Base-by-base conservation (phyloP, 2,888 invertebrate genomes). In the Scaeva pyrastri region DNA sequence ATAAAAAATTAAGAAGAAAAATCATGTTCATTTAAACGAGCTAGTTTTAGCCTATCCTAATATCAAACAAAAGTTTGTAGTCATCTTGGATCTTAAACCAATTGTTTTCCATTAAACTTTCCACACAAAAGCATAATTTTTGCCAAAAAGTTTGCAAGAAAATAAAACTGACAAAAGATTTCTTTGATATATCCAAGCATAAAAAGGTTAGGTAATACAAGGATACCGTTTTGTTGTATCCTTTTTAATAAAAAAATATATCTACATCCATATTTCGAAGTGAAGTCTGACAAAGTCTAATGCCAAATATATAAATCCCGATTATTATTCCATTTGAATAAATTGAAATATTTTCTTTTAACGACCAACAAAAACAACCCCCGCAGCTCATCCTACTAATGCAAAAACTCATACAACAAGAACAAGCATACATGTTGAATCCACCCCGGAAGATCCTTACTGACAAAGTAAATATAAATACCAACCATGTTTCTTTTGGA, bases 261-360 rank as follows among this genome's bases (percentile, higher is more conserved):
- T 70, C 2, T 26, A 26, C 26, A 26, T 26, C 8, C 31, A 31
- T 31, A 31, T n/a, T n/a, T n/a, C n/a, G n/a, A n/a, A n/a, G n/a
- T 7, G 6, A 31, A 31, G 31, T 74, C 60, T 62, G 68, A 56
- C 48, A 23, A 71, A 78, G 74, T 78, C 83, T 78, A 48, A 41
- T 21, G n/a, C 76, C 39, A 70, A 78, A 50, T 4, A 52, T 23
- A 75, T 76, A 72, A 76, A 80, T 85, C 84, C 75, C 72, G 84
- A 80, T 80, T 80, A 80, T 80, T 85, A 80, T 85, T 85, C 76
- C 76, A 85, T 85, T 85, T 85, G 79, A 85, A 85, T 85, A 85
- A 85, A 85, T 85, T 85, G 72, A 80, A 80, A 85, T 80, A 80
- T 72, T 80, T 80, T 79, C 72, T 11, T 74, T 26, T 23, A 52